Evolutionary conservation across 2,888 invertebrate genomes (phyloP), one percentile per base, ranked within the genome.

Genomic region (Dolichomitus sp.): DNA sequence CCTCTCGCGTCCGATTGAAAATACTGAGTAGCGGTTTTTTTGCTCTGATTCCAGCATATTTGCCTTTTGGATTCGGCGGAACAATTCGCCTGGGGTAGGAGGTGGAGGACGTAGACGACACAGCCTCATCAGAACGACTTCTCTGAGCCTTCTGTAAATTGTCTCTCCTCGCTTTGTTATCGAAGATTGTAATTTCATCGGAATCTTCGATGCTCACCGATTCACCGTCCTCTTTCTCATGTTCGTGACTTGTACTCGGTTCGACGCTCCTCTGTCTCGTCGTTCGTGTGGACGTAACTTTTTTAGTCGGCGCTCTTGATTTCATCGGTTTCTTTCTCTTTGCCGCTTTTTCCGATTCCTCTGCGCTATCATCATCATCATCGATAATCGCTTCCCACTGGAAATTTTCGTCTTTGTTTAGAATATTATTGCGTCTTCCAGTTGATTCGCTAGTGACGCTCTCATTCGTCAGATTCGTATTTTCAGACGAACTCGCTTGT

Each of bases 31-130:
- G 45, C 23, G 66, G 54, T 14, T 37, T 68, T 57, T 61, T 61
- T n/a, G 68, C 37, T 30, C 33, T 54, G 1, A 54, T 48, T 11
- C 33, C 40, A 1, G 45, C 1, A 42, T 14, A 63, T 76, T 52
- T 80, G 59, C 57, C 68, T 19, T 59, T 66, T 37, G 87, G 82
- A 81, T 80, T 89, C 0, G 89, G 87, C 12, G 90, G 88, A 65
- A 59, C 14, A 27, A 89, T 84, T 81, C 88, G 86, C 73, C 86
- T 83, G 23, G 90, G 88, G 85, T 85, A 84, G 4, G 54, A 6
- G n/a, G 63, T n/a, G n/a, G 63, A 19, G 7, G 42, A 63, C 2
- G 27, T 54, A n/a, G 40, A 72, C 5, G 61, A 17, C 7, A 57
- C 79, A 12, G 66, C 27, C 23, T 69, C 37, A 69, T 52, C 65